Base-by-base conservation (phyloP, 2,113 vertebrate genomes). In the Callionymus lyra region DNA sequence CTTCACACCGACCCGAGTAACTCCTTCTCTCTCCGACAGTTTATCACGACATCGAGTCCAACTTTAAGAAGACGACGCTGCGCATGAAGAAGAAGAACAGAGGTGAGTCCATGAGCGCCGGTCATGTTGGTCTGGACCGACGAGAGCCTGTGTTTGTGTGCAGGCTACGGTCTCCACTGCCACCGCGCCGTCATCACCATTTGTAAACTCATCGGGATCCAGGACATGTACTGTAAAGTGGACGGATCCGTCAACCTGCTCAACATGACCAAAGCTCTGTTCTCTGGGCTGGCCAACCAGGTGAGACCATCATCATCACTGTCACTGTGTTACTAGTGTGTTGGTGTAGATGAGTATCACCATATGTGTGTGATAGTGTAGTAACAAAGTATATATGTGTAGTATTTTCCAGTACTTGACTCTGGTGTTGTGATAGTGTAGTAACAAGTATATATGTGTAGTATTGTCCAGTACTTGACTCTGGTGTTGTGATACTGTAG, bases 181-280 rank as follows among this genome's bases (percentile, higher is more conserved):
- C 95, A 99, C 66, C 77, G 94, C 18, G 94, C 91, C 1, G 77
- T 99, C 70, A 95, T 91, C 69, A 96, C 93, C 38, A 62, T 98
- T 37, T 94, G 92, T 74, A 91, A 80, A 41, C 85, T 99, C 21
- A 92, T 99, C 12, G 95, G 94, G 2, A 87, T 99, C 46, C 58
- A 87, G 76, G 90, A 99, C 76, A 82, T 98, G 87, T 97, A 97
- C 6, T 92, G 91, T 49, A 98, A 86, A 65, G 80, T 96, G 19
- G 75, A 89, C 1, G 93, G 93, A 6, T 92, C 93, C 0, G 38
- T 74, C 36, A 97, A 96, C 67, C 78, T 95, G 41, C 80, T 94
- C 13, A 97, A 90, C 78, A 63, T 98, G 65, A 97, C 91, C 47
- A 84, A 74, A 14, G 92, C 92, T 0, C 62, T 99, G 54, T 98